These are phyloP conservation scores for Oscheius sp. DNA, from an alignment of 2,888 invertebrate genomes.

Conservation along the genomic window DNA sequence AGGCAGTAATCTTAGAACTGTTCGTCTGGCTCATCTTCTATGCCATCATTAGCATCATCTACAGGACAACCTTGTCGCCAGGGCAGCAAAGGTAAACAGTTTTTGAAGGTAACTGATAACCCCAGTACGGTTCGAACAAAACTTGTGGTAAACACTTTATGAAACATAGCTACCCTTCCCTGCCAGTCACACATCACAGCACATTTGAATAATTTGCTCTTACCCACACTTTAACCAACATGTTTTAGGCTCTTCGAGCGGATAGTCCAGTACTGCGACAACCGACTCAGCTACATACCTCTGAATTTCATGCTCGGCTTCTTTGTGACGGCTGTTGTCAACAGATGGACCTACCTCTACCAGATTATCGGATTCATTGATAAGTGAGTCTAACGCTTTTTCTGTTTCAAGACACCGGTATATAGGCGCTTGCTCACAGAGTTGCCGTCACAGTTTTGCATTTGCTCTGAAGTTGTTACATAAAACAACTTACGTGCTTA, in stretches of 20 bases:
- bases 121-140: background rate
- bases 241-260: slow-evolving; percentile 56
- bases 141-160: background rate
- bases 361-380: slow-evolving; percentile 65
- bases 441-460: too few species aligned
- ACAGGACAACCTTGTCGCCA: slow-evolving; percentile 58
- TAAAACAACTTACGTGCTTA: too few species aligned
- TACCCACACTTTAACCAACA: background rate
- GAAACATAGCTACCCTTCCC: too few species aligned
- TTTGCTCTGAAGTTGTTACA: too few species aligned
- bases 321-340: slow-evolving; percentile 62
- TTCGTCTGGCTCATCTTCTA: slow-evolving; percentile 59
- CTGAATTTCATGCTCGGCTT: slow-evolving; percentile 64
- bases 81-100: slow-evolving; percentile 54
- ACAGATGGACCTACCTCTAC: slow-evolving; percentile 63
- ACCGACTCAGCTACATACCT: slow-evolving; percentile 59
- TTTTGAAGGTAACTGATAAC: background rate
- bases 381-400: slow-evolving; percentile 47
- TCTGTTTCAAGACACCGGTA: background rate
- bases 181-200: too few species aligned
- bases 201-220: too few species aligned
- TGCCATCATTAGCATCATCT: slow-evolving; percentile 56
- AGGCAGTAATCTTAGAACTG: slow-evolving; percentile 58
- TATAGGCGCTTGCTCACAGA: background rate
- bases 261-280: slow-evolving; percentile 59